Evolutionary conservation across 53 echinoderm and acorn worm species (phyloP).

Genomic region (Hippasteria phrygiana): DNA sequence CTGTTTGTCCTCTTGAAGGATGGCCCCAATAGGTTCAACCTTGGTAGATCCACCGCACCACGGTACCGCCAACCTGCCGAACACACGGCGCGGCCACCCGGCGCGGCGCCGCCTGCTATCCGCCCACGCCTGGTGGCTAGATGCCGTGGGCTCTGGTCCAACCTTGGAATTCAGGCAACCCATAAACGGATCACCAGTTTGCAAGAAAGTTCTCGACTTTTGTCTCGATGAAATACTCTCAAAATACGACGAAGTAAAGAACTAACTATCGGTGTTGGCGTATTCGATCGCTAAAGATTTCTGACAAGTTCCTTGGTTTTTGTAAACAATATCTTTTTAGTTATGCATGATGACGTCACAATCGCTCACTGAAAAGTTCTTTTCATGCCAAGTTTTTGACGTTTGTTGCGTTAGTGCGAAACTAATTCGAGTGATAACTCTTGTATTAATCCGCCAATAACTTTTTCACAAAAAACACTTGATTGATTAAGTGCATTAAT

Average conservation of each 20-base stretch:
- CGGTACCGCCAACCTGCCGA: not conserved
- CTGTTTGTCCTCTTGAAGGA: not conserved
- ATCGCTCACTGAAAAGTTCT: not conserved
- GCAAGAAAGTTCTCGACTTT: not conserved
- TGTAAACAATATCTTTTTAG: not conserved
- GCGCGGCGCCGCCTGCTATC: not conserved
- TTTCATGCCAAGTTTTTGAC: not conserved
- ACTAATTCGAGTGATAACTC: not conserved
- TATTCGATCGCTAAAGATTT: not conserved
- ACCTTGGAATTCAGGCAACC: slow-evolving; percentile 14
- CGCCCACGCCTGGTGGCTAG: slow-evolving; percentile 9
- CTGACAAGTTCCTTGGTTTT: not conserved
- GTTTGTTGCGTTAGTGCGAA: not conserved
- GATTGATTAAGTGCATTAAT: too few relatives aligned
- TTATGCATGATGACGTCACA: slow-evolving; percentile 11
- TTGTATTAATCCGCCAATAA: not conserved
- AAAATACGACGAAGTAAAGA: not conserved
- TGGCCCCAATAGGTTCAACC: slow-evolving; percentile 32
- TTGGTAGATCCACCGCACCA: not conserved
- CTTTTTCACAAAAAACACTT: not conserved
- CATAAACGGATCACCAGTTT: not conserved
- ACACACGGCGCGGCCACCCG: slow-evolving; percentile 2
- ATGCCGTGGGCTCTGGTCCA: not conserved
- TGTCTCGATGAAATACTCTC: not conserved
- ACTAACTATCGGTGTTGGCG: not conserved